Conservation (phyloP, 2,888 invertebrate species). For the Pherbina coryleti region DNA sequence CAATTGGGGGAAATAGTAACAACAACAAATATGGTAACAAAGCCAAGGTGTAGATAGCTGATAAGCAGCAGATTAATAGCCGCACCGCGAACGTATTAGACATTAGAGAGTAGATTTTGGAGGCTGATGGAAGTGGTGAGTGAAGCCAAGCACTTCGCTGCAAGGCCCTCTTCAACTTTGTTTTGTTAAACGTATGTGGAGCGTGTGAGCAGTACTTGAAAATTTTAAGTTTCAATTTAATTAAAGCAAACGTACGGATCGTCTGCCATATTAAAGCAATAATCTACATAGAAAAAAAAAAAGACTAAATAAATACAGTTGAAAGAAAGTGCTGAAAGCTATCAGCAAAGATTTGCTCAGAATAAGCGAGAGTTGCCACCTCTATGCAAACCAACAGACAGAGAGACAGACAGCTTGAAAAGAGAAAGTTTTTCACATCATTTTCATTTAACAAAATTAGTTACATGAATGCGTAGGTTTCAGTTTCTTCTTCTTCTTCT, state of each 20-base stretch:
- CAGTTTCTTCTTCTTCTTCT: neutral
- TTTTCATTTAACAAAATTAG: conserved; percentile 9
- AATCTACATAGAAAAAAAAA: neutral
- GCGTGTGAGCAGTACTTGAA: neutral
- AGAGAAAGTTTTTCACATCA: conserved; percentile 29
- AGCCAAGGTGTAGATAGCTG: conserved; percentile 24
- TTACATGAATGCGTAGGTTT: conserved; percentile 18
- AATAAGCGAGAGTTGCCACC: neutral
- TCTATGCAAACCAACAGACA: neutral
- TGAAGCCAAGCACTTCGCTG: too few species aligned
- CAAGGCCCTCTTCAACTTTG: neutral
- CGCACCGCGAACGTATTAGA: neutral
- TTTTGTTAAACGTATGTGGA: neutral
- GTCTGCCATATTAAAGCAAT: neutral
- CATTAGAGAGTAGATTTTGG: neutral
- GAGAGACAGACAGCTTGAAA: neutral
- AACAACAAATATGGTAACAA: neutral
- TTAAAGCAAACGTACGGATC: neutral
- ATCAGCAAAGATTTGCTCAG: neutral
- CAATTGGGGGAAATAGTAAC: neutral
- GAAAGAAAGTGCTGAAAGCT: conserved; percentile 5
- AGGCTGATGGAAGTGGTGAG: neutral
- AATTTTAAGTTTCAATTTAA: neutral
- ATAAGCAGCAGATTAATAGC: conserved; percentile 18
- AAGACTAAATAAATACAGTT: neutral